Evolutionary conservation across 2,113 vertebrate species (phyloP).

Genomic region (Anser cygnoides): DNA sequence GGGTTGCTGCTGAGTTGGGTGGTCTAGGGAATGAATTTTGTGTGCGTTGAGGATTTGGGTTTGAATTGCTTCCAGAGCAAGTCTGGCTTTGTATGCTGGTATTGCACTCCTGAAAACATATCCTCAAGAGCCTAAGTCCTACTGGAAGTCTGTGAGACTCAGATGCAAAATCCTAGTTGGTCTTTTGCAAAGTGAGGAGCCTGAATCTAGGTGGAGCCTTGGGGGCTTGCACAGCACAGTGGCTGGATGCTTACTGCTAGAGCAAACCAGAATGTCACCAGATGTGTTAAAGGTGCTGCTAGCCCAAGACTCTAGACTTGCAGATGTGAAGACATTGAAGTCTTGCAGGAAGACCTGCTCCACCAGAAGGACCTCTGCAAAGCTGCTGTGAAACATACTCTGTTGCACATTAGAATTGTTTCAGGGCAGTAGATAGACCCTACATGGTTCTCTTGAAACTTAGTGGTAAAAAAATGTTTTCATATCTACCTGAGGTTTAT

Average conservation of each 20-base stretch:
- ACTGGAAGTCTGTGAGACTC: neutral
- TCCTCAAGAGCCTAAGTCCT: neutral
- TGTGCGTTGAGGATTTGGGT: neutral
- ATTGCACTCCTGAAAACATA: neutral
- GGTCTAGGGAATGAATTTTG: neutral
- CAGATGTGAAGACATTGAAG: neutral
- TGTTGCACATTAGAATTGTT: neutral
- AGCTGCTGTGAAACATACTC: neutral
- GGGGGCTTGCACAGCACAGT: neutral
- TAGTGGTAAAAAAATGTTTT: neutral
- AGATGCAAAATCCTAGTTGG: neutral
- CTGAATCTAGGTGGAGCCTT: neutral
- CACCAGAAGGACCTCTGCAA: neutral
- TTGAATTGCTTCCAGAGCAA: neutral
- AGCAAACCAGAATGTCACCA: neutral
- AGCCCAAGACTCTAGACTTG: rapidly evolving
- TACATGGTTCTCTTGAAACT: neutral
- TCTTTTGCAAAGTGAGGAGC: neutral
- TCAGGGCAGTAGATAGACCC: neutral
- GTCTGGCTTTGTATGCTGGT: rapidly evolving
- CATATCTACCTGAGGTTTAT: neutral
- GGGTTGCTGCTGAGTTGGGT: neutral
- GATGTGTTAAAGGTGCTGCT: neutral
- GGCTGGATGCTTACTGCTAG: neutral
- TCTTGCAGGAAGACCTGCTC: neutral